Evolutionary conservation across 1,140 invertebrate species (phyloP).

Genomic region (Probaryconus sp.): DNA sequence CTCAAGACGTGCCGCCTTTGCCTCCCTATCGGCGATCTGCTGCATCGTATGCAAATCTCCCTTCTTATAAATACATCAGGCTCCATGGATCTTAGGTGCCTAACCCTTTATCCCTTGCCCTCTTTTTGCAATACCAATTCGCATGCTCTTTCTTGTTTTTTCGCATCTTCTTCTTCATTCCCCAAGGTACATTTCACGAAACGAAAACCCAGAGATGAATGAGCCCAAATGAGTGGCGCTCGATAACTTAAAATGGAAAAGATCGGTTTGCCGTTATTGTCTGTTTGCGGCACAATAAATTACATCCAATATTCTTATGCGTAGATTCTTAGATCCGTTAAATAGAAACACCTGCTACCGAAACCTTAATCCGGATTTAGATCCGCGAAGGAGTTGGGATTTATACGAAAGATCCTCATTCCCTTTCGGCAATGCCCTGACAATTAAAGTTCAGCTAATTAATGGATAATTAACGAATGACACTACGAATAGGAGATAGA

Average conservation of each 20-base stretch:
- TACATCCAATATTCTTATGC: conserved; percentile 2
- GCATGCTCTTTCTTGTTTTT: conserved; percentile 43
- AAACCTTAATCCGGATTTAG: neutral
- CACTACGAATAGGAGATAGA: conserved; percentile 70
- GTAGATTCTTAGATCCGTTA: too few species aligned
- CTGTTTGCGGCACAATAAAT: neutral
- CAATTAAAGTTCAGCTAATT: conserved; percentile 76
- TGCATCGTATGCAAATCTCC: conserved; percentile 78
- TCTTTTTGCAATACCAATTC: conserved; percentile 48
- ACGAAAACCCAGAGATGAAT: conserved; percentile 34
- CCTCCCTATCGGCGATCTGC: conserved; percentile 77
- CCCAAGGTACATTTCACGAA: conserved; percentile 27
- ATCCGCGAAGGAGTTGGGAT: neutral
- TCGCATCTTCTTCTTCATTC: too few species aligned
- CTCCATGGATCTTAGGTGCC: conserved; percentile 73
- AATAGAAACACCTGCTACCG: too few species aligned
- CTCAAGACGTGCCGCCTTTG: conserved; percentile 71
- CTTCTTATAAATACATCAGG: conserved; percentile 79
- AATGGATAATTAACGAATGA: conserved; percentile 77
- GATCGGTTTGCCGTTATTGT: neutral
- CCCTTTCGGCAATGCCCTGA: conserved; percentile 55
- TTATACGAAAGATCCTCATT: neutral
- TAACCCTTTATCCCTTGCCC: conserved; percentile 51
- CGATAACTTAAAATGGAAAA: conserved; percentile 11
- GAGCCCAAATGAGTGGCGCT: conserved; percentile 31